Percentiles rank a stretch among this genome's conserved stretches.
Conservation (phyloP, 2,797 vertebrate genomes). For the Nyctalus aviator region DNA sequence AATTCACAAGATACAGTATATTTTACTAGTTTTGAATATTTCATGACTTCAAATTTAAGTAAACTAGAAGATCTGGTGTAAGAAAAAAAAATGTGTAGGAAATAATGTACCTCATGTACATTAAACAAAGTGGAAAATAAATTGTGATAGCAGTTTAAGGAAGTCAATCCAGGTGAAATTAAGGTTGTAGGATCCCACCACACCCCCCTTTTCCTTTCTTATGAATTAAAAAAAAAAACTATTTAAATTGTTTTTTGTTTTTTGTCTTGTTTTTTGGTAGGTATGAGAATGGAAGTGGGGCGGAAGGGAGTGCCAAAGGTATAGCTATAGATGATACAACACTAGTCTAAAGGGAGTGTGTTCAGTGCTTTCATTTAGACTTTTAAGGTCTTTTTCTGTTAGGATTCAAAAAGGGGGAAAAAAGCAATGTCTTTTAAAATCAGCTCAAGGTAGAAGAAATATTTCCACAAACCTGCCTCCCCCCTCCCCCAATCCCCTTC, state of each 20-base stretch:
- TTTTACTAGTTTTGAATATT: not conserved
- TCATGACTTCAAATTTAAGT: not conserved
- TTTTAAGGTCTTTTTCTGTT: not conserved
- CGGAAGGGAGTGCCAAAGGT: not conserved
- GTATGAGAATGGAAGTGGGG: not conserved
- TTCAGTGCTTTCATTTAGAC: not conserved
- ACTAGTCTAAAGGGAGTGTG: not conserved
- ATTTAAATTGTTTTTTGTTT: not conserved
- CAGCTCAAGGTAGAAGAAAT: not conserved
- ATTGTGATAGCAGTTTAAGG: not conserved
- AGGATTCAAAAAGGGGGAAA: not conserved
- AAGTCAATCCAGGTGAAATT: not conserved
- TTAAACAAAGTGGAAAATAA: not conserved
- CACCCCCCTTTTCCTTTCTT: not conserved
- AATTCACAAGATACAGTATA: not conserved
- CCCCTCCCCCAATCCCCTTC: not conserved
- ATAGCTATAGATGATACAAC: not conserved
- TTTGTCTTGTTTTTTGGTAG: not conserved
- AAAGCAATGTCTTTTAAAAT: constrained; percentile 16
- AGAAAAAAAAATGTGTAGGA: not conserved
- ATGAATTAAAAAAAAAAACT: not conserved
- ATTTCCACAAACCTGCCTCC: not conserved
- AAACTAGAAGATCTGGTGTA: not conserved
- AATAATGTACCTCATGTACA: not conserved
- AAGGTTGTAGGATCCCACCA: not conserved